phyloP scores from a whole-genome alignment of 1,140 invertebrate genomes.

The Drosophila willistoni region DNA sequence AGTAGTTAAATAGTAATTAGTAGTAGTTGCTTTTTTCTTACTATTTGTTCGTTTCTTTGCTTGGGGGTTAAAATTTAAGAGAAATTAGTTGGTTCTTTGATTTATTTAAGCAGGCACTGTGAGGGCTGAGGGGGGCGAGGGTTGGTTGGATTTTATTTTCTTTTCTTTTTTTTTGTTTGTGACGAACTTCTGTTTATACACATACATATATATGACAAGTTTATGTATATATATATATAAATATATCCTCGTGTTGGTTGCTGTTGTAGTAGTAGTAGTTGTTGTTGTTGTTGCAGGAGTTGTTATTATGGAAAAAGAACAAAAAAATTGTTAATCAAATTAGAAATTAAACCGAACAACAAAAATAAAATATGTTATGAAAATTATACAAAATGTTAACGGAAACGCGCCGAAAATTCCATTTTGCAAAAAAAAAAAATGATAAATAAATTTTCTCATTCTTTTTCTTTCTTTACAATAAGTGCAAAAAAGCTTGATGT shows the following conservation, averaged over 20 bases:
- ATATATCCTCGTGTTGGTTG: constrained; percentile 40
- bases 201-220: constrained; percentile 21
- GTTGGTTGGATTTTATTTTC: constrained; percentile 25
- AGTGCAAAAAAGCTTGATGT: constrained; percentile 46
- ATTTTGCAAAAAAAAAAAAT: constrained; percentile 5
- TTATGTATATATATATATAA: constrained; percentile 38
- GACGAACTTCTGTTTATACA: constrained; percentile 21
- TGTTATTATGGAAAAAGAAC: constrained; percentile 33
- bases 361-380: constrained; percentile 23
- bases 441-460: constrained; percentile 14
- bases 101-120: constrained; percentile 56
- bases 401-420: constrained; percentile 11
- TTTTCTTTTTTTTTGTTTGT: too few species aligned
- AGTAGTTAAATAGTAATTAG: constrained; percentile 9
- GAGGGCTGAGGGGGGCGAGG: constrained; percentile 16
- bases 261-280: background rate
- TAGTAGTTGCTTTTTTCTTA: constrained; percentile 23
- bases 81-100: constrained; percentile 29
- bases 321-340: constrained; percentile 22
- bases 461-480: constrained; percentile 24
- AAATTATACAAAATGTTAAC: constrained; percentile 10
- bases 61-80: constrained; percentile 40
- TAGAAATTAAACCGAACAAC: constrained; percentile 23
- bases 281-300: constrained; percentile 12
- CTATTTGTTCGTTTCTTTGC: constrained; percentile 26